phyloP scores from a whole-genome alignment of 37 sponge, comb jelly and placozoan genomes.

The Haliclona indistincta region DNA sequence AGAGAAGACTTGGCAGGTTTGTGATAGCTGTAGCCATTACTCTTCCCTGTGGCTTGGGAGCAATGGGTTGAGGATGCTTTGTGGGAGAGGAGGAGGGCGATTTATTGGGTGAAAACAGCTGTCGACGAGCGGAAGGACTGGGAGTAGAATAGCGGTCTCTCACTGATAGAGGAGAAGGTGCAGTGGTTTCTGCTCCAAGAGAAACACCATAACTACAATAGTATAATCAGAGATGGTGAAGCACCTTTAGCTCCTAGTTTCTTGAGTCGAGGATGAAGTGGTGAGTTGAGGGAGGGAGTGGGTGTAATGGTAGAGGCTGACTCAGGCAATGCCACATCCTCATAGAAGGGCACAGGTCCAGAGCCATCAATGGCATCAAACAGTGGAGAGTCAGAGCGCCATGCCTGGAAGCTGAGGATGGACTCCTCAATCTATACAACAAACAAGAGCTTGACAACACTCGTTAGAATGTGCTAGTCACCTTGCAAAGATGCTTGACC shows the following conservation, averaged over 20 bases:
- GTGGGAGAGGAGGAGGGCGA: conserved; percentile 10
- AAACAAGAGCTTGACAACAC: background rate
- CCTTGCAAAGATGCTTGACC: conserved; percentile 81
- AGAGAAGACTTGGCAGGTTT: background rate
- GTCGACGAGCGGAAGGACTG: conserved; percentile 49
- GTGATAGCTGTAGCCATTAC: background rate
- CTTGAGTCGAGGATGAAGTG: background rate
- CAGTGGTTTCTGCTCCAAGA: conserved; percentile 26
- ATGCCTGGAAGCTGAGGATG: conserved; percentile 73
- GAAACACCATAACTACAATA: background rate
- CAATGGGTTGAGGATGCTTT: conserved; percentile 25
- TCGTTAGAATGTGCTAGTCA: too few relatives aligned
- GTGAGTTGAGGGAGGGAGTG: background rate
- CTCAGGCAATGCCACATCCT: conserved; percentile 56
- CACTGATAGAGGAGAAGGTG: conserved; percentile 37
- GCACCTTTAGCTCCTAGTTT: background rate
- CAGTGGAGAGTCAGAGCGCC: conserved; percentile 82
- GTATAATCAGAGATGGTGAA: background rate
- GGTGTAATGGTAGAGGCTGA: background rate
- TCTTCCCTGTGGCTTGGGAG: conserved; percentile 36
- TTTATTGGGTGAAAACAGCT: conserved; percentile 41
- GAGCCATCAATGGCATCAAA: conserved; percentile 72
- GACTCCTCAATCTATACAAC: conserved; percentile 71
- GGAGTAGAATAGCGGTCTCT: conserved; percentile 53
- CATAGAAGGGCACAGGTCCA: conserved; percentile 66